Evolutionary conservation across 1,140 invertebrate genomes (phyloP), one percentile per base, ranked within the genome.

Genomic region (Scaptomyza pallida): DNA sequence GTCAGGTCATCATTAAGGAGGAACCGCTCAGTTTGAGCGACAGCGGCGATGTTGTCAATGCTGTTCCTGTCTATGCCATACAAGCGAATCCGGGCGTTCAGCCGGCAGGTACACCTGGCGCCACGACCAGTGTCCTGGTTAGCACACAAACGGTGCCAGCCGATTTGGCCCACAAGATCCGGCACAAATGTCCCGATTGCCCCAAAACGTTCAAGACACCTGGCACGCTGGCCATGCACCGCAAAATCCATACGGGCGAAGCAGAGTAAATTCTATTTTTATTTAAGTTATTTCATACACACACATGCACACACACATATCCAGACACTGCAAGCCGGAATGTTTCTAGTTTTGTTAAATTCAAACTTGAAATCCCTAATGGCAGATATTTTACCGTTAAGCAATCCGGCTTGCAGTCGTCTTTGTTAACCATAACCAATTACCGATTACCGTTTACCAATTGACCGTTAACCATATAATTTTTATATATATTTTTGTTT

Each of bases 241-340:
- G 83, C 50, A 91, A 91, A 69, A 80, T 91, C 30, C 90, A 91
- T 68, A 91, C 89, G 41, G 92, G 91, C 51, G 91, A 92, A 86
- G 86, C 89, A 90, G 89, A 91, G 89, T 91, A 90, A 89, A 89
- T 85, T 57, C 75, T 64, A 65, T 72, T 69, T 50, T 59, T n/a
- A n/a, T n/a, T 21, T 60, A 72, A 45, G 13, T 12, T 60, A 48
- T 19, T 3, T 17, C 17, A 37, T 26, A 35, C 1, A 47, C 10
- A 55, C 10, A 23, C 56, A 23, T n/a, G 16, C 13, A n/a, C 8
- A 26, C 41, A 62, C 23, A 30, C 19, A 26, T n/a, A 19, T 15
- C 16, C 12, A 52, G 56, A 51, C 56, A 26, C 37, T 50, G 41
- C 23, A 26, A n/a, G 16, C 21, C 33, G 33, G 33, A n/a, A 37